Conservation (phyloP, 2,113 vertebrate genomes). For the Nasalis larvatus region DNA sequence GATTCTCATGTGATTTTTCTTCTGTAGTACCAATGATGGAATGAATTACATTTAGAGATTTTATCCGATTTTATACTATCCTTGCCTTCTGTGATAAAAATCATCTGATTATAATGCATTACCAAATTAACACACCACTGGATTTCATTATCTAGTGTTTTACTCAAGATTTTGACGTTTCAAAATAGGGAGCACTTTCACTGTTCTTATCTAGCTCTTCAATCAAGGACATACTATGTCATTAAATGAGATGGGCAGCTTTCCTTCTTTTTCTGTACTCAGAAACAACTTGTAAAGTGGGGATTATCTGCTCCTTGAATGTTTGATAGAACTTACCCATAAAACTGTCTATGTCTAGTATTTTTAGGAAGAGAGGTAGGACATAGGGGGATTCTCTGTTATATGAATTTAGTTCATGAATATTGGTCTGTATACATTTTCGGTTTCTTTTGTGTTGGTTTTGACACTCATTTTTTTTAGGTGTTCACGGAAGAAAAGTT, state of each 20-base stretch:
- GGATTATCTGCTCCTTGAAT: background rate
- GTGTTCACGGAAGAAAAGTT: background rate
- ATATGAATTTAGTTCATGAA: background rate
- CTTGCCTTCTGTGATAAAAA: background rate
- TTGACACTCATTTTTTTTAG: background rate
- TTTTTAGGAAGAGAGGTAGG: background rate
- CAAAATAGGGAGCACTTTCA: background rate
- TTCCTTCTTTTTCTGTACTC: background rate
- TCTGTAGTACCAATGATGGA: background rate
- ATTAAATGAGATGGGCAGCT: background rate
- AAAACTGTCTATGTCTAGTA: background rate
- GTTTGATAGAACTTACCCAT: background rate
- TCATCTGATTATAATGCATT: background rate
- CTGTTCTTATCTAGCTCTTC: background rate
- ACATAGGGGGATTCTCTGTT: background rate
- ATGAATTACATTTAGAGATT: background rate
- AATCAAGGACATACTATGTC: background rate
- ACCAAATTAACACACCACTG: background rate
- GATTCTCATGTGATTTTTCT: background rate
- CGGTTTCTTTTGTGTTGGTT: background rate
- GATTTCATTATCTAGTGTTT: background rate
- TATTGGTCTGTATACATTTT: background rate
- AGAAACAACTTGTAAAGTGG: background rate
- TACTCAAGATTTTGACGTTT: background rate
- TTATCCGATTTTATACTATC: background rate